Base-by-base conservation (phyloP, 2,888 invertebrate species). In the Lithophane ornitopus region DNA sequence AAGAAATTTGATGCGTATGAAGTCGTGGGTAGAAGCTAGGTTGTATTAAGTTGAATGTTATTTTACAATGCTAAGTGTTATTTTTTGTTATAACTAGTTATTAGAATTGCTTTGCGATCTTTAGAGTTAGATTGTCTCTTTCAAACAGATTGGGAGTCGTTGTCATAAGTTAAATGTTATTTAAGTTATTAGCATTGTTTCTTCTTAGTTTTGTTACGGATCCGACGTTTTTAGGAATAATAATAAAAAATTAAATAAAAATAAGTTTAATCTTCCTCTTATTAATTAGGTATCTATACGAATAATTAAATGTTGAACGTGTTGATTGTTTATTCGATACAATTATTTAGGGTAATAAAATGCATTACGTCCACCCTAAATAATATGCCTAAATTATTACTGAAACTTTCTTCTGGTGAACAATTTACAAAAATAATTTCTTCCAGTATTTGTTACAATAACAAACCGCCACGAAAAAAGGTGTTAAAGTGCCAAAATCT, bases 401-500 rank as follows among this genome's bases (percentile, higher is more conserved):
- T 1, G n/a, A 19, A 61, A 61, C 22, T 59, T 8, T 4, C 14
- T 26, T 62, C n/a, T n/a, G 19, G 12, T 22, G 44, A 14, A 58
- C 0, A 34, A 59, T 39, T 28, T 41, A 59, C 9, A 12, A 26
- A 59, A 46, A 28, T 28, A 56, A 34, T 8, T n/a, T 19, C 0
- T 34, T n/a, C 1, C 12, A 46, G 63, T 39, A 39, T 52, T 69
- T 65, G 9, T n/a, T 39, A 16, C 56, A 71, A 2, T 11, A n/a
- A 26, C 16, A 12, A 68, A 41, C 14, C 4, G 0, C n/a, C 2
- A 16, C 28, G 3, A 59, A 61, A 59, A 26, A 75, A 68, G 52
- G 28, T 46, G n/a, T 28, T 61, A 16, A n/a, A 46, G 14, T 76
- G 34, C 16, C 3, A 7, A 71, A 81, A 74, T 56, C 61, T 74